A percentile compares a stretch with the other conserved stretches of the same genome.
Conservation (phyloP, 2,113 vertebrate genomes). For the Tauraco erythrolophus region DNA sequence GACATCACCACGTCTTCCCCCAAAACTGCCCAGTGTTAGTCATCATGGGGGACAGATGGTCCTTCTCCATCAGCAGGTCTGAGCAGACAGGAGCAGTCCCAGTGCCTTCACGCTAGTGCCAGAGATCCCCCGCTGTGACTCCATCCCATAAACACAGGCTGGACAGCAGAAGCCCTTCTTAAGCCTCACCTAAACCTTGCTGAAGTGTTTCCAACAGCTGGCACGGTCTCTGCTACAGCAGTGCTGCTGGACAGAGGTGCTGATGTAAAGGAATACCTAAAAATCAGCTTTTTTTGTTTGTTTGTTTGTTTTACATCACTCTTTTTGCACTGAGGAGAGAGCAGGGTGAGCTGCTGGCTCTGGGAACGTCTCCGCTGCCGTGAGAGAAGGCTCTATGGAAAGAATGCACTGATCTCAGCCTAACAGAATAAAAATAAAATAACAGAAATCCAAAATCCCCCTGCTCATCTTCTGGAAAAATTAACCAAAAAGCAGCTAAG, state of each 20-base stretch:
- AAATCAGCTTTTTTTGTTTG: neutral
- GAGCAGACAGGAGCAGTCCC: neutral
- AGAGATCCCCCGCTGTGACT: neutral
- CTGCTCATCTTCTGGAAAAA: neutral
- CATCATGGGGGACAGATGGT: accelerated
- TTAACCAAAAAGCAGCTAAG: accelerated
- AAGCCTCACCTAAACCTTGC: neutral
- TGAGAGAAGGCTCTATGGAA: neutral
- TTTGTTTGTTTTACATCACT: neutral
- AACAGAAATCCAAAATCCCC: neutral
- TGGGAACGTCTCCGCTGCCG: neutral
- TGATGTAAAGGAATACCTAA: neutral
- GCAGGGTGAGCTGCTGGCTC: neutral
- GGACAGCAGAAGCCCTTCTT: neutral
- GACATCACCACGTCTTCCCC: neutral
- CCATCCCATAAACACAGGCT: accelerated
- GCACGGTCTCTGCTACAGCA: neutral
- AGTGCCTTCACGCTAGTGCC: neutral
- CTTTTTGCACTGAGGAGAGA: neutral
- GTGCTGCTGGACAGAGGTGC: accelerated
- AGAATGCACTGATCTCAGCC: neutral
- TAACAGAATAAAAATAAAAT: too few species aligned
- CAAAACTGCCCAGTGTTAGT: neutral
- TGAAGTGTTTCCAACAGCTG: neutral
- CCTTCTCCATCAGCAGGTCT: neutral